Evolutionary conservation across 2,797 vertebrate genomes (phyloP), one percentile per base, ranked within the genome.

Genomic region (Xyrichtys novacula): DNA sequence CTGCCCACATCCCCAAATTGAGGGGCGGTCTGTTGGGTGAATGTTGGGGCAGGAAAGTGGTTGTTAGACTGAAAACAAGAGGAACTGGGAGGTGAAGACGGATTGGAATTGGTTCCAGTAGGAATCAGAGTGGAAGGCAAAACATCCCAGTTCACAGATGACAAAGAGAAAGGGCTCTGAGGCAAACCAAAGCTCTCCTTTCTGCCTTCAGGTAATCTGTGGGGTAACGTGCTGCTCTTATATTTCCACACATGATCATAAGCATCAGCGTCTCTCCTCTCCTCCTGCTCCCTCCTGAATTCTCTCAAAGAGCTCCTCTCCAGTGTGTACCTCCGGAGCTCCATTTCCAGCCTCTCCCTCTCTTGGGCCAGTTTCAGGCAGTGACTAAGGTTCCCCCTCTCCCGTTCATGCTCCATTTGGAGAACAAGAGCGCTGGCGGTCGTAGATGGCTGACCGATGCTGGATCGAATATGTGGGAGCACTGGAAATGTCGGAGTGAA

Each of bases 361-460:
- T 95, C 93, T 23, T 80, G 83, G 58, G 94, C 94, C 72, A 95
- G 82, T 49, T 81, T 90, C 65, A 95, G 78, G 62, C 94, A 95
- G 23, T 65, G 91, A 52, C 78, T 94, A 25, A 95, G 88, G 85
- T 95, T 95, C 5, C 93, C 93, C 11, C 42, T 78, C 64, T 95
- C 94, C 8, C 91, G 85, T 80, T 95, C 94, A 6, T 94, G 93
- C 69, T 95, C 94, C 94, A 95, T 95, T 53, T 95, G 94, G n/a
- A 94, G 93, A 50, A 95, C 92, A 56, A 95, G 80, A 10, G 78
- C 26, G 44, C 93, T 94, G 7, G 91, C 93, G 0, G 88, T 88
- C 0, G 81, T 88, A 0, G 81, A 75, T 0, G 79, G 80, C 46
- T 86, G 80, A 48, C 67, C 72, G 0, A 78, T 56, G 49, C 73